These are phyloP conservation scores for Puntigrus tetrazona DNA, from an alignment of 2,113 vertebrate species.

Conservation along the genomic window DNA sequence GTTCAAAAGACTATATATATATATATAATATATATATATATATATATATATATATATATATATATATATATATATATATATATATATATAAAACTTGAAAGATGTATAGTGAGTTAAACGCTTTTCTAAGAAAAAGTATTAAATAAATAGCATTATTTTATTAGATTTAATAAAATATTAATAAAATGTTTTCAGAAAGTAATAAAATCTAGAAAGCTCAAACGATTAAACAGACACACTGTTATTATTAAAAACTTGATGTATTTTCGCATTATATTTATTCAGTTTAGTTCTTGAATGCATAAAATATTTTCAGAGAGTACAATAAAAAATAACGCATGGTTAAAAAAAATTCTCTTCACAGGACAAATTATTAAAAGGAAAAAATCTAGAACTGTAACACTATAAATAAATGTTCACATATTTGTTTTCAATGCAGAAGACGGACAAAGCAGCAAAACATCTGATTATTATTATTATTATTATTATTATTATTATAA, in stretches of 20 bases:
- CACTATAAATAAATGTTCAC: not conserved
- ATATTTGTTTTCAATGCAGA: not conserved
- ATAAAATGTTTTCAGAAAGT: not conserved
- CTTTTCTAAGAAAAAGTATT: no score
- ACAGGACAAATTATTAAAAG: not conserved
- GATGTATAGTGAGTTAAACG: no score
- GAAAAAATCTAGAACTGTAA: not conserved
- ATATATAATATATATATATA: no score
- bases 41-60: no score
- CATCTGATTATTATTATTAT: not conserved
- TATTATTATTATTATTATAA: not conserved
- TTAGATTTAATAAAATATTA: not conserved
- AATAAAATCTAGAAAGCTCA: no score
- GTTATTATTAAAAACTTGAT: not conserved
- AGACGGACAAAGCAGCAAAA: not conserved
- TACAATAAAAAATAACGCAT: not conserved
- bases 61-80: no score
- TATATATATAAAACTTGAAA: no score
- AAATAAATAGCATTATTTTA: no score
- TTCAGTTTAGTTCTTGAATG: not conserved
- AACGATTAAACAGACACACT: no score
- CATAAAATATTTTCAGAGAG: not conserved
- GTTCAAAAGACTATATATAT: no score
- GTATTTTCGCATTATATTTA: not conserved
- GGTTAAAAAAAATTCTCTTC: not conserved